A percentile compares a stretch with the other conserved stretches of the same genome.
phyloP scores from a whole-genome alignment of 2,888 invertebrate species.

The Laspeyria flexula region DNA sequence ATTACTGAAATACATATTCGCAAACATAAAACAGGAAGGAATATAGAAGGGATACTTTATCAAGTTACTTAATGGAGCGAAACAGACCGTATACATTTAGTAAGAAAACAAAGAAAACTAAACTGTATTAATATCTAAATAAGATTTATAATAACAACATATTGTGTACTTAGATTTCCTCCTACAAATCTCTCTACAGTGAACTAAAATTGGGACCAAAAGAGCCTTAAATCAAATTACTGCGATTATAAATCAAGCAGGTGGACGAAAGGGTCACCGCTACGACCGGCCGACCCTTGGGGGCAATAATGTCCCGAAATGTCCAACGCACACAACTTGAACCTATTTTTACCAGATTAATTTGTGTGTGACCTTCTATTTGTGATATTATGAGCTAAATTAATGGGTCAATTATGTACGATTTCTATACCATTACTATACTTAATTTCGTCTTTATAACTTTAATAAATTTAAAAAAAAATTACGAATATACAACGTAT shows the following conservation, averaged over 20 bases:
- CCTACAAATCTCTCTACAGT: background rate
- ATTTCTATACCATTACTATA: too few species aligned
- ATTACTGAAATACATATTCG: too few species aligned
- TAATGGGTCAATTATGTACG: too few species aligned
- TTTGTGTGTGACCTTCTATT: too few species aligned
- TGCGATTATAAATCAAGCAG: conserved; percentile 29
- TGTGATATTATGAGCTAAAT: too few species aligned
- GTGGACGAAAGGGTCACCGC: background rate
- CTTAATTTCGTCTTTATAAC: too few species aligned
- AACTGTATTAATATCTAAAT: background rate
- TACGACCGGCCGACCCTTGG: conserved; percentile 7
- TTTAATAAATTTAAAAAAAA: too few species aligned
- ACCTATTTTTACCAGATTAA: too few species aligned
- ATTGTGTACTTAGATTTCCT: conserved; percentile 4
- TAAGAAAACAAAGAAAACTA: background rate
- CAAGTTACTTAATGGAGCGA: background rate
- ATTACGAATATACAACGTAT: too few species aligned
- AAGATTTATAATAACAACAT: conserved; percentile 3
- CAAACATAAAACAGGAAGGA: too few species aligned
- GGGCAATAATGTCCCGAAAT: conserved; percentile 10
- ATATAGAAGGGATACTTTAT: background rate
- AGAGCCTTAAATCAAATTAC: conserved; percentile 17
- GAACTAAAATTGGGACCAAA: conserved; percentile 7
- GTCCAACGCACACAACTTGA: background rate
- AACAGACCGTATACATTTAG: background rate